A percentile compares a stretch with the other conserved stretches of the same genome.
Evolutionary conservation across 1,140 invertebrate genomes (phyloP).

Genomic region (Tigriopus japonicus): DNA sequence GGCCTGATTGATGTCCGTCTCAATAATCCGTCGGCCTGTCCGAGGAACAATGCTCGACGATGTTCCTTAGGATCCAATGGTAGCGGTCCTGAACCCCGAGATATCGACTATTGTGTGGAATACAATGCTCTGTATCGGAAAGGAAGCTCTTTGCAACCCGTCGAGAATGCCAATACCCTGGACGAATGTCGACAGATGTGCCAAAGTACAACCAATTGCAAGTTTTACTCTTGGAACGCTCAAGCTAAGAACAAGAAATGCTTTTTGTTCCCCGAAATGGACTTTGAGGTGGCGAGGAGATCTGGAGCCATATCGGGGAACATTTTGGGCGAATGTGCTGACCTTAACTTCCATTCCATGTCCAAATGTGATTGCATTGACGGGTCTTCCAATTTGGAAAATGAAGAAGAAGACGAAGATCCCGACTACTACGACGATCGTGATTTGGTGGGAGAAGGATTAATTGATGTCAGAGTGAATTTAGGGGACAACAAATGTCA

Average conservation of each 20-base stretch:
- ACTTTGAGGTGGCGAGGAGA: neutral
- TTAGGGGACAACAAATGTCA: neutral
- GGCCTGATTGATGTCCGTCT: neutral
- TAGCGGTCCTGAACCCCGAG: neutral
- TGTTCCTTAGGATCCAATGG: no score
- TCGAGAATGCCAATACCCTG: neutral
- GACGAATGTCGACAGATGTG: neutral
- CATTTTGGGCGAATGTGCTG: neutral
- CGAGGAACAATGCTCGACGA: no score
- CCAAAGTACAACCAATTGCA: neutral
- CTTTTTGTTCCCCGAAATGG: neutral
- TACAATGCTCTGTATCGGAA: neutral
- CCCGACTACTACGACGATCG: neutral
- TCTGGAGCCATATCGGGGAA: neutral
- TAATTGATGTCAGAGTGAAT: neutral
- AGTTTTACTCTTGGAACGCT: neutral
- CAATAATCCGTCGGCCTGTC: neutral
- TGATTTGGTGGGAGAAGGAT: neutral
- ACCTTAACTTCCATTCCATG: neutral
- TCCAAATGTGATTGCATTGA: neutral
- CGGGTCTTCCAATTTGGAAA: neutral
- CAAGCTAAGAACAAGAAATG: neutral
- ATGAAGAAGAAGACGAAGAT: no score
- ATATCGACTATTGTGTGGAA: neutral
- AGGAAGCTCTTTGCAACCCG: neutral